Base-by-base conservation (phyloP, 2,797 vertebrate species). In the Choloepus didactylus region DNA sequence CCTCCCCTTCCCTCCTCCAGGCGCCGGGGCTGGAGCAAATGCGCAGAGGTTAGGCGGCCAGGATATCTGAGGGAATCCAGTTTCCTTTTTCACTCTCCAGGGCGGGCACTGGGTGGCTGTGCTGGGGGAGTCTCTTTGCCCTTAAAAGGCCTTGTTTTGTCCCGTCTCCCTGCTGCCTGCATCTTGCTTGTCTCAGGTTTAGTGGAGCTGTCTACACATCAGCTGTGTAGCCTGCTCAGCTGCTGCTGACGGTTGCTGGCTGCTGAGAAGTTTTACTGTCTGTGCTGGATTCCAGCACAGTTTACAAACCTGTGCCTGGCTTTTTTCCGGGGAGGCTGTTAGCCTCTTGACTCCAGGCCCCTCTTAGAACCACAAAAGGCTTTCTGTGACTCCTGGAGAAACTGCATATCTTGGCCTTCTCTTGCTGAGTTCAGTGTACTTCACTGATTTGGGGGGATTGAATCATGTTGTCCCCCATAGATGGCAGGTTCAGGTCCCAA, bases 111-210 rank as follows among this genome's bases (percentile, higher is more conserved):
- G 2, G 41, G 51, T 16, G 16, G 60, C 69, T 67, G 29, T 9
- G 6, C 27, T 23, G 64, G 79, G 35, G 77, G 85, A 75, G 23
- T 38, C 66, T 76, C 38, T 90, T 70, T 91, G 75, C 51, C 95
- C 88, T 97, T 94, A 93, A 79, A 94, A 93, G 96, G 92, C 64
- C 7, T 86, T 70, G 66, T 91, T 93, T 51, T 31, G 59, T 76
- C 35, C 56, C 16, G 2, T 29, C 38, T 38, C 38, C 6, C 18
- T 3, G 23, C 46, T 3, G 64, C 75, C 60, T 5, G 85, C 59
- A 77, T 69, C 69, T 18, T 9, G 62, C 89, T 49, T 51, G 49
- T 54, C 59, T 4, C 18, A 38, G 41, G 73, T 9, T 82, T n/a
- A 38, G 44, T 75, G 56, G 66, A 46, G 31, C 89, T 14, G 49